Base-by-base conservation (phyloP, 2,888 invertebrate genomes). In the Synanthedon vespiformis region DNA sequence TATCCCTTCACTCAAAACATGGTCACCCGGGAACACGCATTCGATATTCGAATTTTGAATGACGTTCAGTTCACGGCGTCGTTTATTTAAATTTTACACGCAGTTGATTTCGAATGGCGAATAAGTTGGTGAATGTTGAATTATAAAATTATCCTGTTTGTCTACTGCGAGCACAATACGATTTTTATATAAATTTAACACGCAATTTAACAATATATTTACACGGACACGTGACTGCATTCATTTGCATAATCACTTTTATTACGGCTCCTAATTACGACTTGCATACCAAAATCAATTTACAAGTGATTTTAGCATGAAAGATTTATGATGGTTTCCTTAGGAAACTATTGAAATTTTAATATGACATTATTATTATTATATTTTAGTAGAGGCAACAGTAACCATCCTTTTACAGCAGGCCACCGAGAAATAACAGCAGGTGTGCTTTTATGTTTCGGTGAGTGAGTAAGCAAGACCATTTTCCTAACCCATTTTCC, bases 71-170 rank as follows among this genome's bases (percentile, higher is more conserved):
- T 72, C 60, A 56, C 59, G 58, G 61, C 68, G 77, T 73, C 84
- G 81, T 86, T 86, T 81, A 82, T 86, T 79, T 77, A 72, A 85
- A 86, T 87, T 86, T 77, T 67, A 70, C 82, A 85, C 85, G 80
- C 86, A 76, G 82, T 84, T 84, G 82, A 82, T 56, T 84, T 63
- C 74, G 74, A 80, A 86, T 81, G 66, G 59, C 62, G 56, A 68
- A 70, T 63, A 72, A 70, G 70, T 64, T 62, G 65, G 63, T 66
- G 70, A 66, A 74, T 72, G 61, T 68, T 58, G 71, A 80, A 80
- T 80, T 80, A 74, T 74, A 74, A 73, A 80, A 74, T 72, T 74
- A 75, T 71, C 68, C 63, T 61, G 72, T 78, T 77, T 77, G 75
- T 77, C 73, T 80, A 74, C 64, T 68, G 64, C 50, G 54, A 63